Base-by-base conservation (phyloP, 1,140 invertebrate species). In the Drosophila nasuta region DNA sequence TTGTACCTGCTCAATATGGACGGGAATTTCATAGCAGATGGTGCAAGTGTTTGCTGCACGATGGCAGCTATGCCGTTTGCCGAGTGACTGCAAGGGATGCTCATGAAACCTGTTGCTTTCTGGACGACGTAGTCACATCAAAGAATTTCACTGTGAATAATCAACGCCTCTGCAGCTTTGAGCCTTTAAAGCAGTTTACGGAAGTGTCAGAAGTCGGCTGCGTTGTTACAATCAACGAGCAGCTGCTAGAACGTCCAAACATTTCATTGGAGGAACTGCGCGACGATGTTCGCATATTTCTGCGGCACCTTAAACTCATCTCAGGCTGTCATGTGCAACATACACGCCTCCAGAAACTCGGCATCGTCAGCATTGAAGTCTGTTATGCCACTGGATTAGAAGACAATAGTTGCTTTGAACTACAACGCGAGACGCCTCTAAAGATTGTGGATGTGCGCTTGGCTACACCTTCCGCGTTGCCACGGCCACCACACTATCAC, bases 91-190 rank as follows among this genome's bases (percentile, higher is more conserved):
- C 49, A 10, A 77, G 83, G n/a, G 43, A 35, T 1, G 73, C 66
- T 8, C 75, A 54, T 10, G 75, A 79, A 41, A 79, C 68, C 30
- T 90, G 86, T 77, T 79, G 80, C 68, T 77, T 92, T 45, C 11
- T 88, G 20, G 91, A 91, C 17, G 48, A 54, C n/a, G n/a, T 49
- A 10, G 91, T 92, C 2, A 49, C 69, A 1, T 81, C 85, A 3
- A 5, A 28, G 4, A n/a, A 25, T 4, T 76, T 75, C 1, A 5
- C 28, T 0, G 30, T 35, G 3, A 43, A 17, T 30, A 75, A 76
- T 48, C 45, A 85, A 49, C 52, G 48, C 0, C 8, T 88, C 5
- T 30, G 13, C 3, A 7, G 30, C 1, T 4, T 85, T 1, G 71
- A 73, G 13, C 45, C 67, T 0, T 11, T 88, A 1, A 33, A 28